These are phyloP conservation scores for Drosophila yakuba DNA, from an alignment of 1,140 invertebrate genomes.

Conservation along the genomic window DNA sequence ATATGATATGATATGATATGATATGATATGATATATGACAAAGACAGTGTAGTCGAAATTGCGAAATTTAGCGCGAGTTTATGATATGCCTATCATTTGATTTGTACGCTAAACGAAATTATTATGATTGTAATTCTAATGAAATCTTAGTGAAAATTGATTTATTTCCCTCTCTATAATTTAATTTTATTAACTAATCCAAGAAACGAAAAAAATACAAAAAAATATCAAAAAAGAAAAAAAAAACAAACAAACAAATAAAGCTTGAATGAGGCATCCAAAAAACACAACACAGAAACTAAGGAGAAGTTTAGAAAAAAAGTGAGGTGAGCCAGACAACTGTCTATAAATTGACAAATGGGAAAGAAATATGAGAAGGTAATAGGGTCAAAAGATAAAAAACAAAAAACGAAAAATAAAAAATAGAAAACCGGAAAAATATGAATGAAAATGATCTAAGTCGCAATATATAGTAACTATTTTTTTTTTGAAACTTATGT, in stretches of 20 bases:
- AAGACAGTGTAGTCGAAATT: conserved; percentile 68
- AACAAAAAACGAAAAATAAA: conserved; percentile 4
- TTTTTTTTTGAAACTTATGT: conserved; percentile 50
- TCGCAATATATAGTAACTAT: conserved; percentile 59
- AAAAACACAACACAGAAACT: conserved; percentile 41
- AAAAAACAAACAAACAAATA: conserved; percentile 31
- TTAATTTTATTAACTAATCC: conserved; percentile 41
- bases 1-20: conserved; percentile 24
- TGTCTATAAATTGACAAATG: conserved; percentile 69
- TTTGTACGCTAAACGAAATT: conserved; percentile 71
- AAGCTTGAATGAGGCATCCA: conserved; percentile 75
- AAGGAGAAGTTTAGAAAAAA: conserved; percentile 43
- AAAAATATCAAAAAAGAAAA: neutral
- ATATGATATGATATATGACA: conserved; percentile 22
- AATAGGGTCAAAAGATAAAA: conserved; percentile 11
- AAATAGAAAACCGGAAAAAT: conserved; percentile 20
- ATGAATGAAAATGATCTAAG: conserved; percentile 45
- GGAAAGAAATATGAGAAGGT: conserved; percentile 6
- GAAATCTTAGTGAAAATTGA: conserved; percentile 79
- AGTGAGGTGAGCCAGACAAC: conserved; percentile 40
- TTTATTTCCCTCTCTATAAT: conserved; percentile 60
- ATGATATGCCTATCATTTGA: conserved; percentile 36
- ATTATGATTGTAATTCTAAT: conserved; percentile 59
- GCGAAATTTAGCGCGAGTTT: conserved; percentile 20
- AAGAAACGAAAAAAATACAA: conserved; percentile 19